Percentiles rank a stretch among this genome's conserved stretches.
These are phyloP conservation scores for Agrypnia vestita DNA, from an alignment of 1,140 invertebrate genomes.

Conservation along the genomic window DNA sequence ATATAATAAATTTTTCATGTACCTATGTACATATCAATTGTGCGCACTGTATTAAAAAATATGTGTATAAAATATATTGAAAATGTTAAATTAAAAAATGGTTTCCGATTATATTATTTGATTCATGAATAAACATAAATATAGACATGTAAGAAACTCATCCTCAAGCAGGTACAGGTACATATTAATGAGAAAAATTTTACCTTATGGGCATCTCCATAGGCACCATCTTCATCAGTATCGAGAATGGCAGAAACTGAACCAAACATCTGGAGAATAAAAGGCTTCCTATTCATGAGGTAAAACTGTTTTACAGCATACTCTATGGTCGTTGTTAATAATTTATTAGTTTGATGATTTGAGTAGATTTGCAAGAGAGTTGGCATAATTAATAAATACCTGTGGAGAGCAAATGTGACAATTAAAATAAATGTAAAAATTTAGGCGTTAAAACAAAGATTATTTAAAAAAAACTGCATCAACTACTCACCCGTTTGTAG, in stretches of 20 bases:
- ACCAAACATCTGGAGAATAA: constrained; percentile 99
- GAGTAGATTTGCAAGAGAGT: constrained; percentile 97
- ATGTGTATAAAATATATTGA: no score
- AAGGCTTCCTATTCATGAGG: constrained; percentile 97
- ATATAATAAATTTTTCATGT: no score
- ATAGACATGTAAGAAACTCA: no score
- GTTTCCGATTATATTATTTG: no score
- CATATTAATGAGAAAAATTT: background rate
- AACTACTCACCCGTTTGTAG: constrained; percentile 88
- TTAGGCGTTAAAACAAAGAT: constrained; percentile 32
- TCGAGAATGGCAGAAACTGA: constrained; percentile 97
- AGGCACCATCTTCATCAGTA: constrained; percentile 89
- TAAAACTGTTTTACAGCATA: constrained; percentile 99
- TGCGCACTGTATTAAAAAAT: no score
- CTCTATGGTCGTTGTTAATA: constrained; percentile 96
- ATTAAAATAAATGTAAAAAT: constrained; percentile 39
- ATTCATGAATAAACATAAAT: no score
- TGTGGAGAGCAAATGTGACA: constrained; percentile 66
- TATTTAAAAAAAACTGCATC: background rate
- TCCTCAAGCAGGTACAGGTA: no score
- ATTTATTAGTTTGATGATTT: constrained; percentile 96
- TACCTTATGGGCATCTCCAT: constrained; percentile 93
- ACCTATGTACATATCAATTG: no score
- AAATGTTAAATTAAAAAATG: no score
- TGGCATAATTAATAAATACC: constrained; percentile 97